Conservation (phyloP, 2,888 invertebrate species). For the Schrankia costaestrigalis region DNA sequence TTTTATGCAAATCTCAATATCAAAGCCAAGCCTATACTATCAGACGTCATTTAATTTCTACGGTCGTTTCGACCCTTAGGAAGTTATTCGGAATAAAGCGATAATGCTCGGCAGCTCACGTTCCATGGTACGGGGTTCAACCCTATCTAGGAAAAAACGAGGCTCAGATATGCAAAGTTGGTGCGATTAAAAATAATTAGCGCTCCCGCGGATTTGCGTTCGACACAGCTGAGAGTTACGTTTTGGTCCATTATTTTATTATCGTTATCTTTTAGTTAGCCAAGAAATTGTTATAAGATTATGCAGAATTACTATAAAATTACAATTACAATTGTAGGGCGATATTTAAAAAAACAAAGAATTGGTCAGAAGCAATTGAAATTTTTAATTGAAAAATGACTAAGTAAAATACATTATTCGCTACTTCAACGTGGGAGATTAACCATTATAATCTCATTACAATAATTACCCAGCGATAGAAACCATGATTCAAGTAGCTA, state of each 20-base stretch:
- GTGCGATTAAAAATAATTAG: slow-evolving; percentile 67
- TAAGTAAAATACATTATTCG: too few species aligned
- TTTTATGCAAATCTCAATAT: slow-evolving; percentile 62
- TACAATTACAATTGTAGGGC: too few species aligned
- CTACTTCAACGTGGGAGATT: too few species aligned
- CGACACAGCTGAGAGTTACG: slow-evolving; percentile 27
- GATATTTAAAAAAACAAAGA: too few species aligned
- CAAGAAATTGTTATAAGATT: background rate
- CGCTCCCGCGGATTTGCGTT: slow-evolving; percentile 46
- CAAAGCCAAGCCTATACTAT: slow-evolving; percentile 30
- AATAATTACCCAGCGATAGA: too few species aligned
- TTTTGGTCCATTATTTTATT: slow-evolving; percentile 35
- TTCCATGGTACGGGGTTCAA: slow-evolving; percentile 31
- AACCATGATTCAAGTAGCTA: too few species aligned
- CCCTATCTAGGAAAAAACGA: slow-evolving; percentile 37
- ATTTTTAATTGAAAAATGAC: too few species aligned
- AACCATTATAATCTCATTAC: too few species aligned
- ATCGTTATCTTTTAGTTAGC: slow-evolving; percentile 12
- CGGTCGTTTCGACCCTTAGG: slow-evolving; percentile 44
- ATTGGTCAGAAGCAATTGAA: too few species aligned
- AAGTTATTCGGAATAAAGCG: slow-evolving; percentile 47
- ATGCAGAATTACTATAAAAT: too few species aligned
- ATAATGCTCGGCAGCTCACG: slow-evolving; percentile 40
- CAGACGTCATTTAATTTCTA: slow-evolving; percentile 36
- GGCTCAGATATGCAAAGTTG: slow-evolving; percentile 41